These are phyloP conservation scores for Actinia tenebrosa DNA, from an alignment of 64 coral and sea anemone genomes.

Conservation along the genomic window DNA sequence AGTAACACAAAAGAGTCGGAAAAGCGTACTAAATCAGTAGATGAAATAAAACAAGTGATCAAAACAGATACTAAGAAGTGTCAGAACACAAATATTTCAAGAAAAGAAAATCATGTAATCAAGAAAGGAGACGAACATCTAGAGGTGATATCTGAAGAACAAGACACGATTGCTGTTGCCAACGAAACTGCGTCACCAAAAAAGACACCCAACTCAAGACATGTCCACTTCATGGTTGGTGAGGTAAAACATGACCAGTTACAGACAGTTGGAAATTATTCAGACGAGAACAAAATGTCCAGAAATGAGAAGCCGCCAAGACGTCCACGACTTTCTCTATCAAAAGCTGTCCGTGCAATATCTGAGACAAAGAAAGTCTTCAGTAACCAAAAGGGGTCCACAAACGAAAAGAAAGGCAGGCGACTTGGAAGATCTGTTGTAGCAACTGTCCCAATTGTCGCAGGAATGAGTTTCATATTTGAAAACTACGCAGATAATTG, in stretches of 20 bases:
- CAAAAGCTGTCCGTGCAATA: neutral
- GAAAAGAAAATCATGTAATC: neutral
- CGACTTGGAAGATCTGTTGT: neutral
- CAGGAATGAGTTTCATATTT: neutral
- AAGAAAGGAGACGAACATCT: neutral
- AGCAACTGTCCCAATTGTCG: neutral
- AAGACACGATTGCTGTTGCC: neutral
- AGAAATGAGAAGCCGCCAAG: neutral
- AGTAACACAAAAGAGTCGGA: too few relatives aligned
- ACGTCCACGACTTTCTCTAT: neutral
- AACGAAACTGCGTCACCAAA: neutral
- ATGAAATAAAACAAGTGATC: too few relatives aligned
- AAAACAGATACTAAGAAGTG: too few relatives aligned
- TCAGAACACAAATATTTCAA: neutral
- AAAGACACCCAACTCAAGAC: neutral
- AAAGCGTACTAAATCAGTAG: too few relatives aligned
- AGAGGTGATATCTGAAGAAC: neutral
- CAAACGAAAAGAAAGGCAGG: neutral
- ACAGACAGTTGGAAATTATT: too few relatives aligned
- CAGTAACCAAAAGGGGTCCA: neutral
- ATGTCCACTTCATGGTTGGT: neutral
- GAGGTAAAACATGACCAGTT: too few relatives aligned
- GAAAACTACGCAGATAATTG: too few relatives aligned
- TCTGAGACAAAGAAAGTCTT: neutral
- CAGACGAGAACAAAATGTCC: neutral